A percentile compares a stretch with the other conserved stretches of the same genome.
phyloP scores from a whole-genome alignment of 2,113 vertebrate genomes.

The Pantherophis guttatus region DNA sequence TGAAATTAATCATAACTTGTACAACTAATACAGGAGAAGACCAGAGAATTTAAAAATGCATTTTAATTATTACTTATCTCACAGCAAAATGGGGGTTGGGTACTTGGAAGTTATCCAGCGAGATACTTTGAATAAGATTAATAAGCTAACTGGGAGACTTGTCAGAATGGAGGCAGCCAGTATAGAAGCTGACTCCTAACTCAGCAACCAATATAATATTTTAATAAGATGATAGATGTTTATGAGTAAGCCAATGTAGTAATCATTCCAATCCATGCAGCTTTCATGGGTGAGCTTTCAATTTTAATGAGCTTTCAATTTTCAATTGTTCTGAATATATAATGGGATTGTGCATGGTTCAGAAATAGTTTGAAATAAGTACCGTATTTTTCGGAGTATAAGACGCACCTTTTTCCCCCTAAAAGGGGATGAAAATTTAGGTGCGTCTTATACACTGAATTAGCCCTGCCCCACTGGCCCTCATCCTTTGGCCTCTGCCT shows the following conservation, averaged over 20 bases:
- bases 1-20: background rate
- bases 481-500: no score
- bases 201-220: background rate
- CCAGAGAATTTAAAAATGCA: background rate
- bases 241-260: background rate
- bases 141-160: background rate
- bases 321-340: background rate
- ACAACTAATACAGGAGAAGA: background rate
- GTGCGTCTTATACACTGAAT: no score
- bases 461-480: no score
- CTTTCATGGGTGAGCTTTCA: background rate
- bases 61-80: background rate
- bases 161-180: background rate
- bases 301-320: background rate
- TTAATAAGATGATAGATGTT: background rate
- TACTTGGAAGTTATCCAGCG: background rate
- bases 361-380: background rate
- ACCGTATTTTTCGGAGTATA: no score
- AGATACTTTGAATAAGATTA: background rate
- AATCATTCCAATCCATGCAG: background rate
- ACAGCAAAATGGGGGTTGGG: background rate
- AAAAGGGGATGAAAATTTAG: no score
- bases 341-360: background rate
- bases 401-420: no score
- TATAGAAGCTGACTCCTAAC: background rate